Conservation (phyloP, 1,140 invertebrate genomes). For the Zeugodacus cucurbitae region DNA sequence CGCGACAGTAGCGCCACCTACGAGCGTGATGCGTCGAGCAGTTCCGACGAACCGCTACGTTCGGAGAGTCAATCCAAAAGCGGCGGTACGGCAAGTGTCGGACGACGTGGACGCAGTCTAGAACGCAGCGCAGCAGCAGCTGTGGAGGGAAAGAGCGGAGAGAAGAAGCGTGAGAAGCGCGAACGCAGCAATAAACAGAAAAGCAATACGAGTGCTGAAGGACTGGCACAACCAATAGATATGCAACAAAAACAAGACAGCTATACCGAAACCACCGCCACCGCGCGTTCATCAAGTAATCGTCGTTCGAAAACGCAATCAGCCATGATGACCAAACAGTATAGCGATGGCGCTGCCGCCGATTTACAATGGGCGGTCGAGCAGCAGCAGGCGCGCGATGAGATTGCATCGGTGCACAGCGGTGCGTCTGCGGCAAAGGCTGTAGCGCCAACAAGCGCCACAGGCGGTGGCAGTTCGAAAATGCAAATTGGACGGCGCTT, state of each 20-base stretch:
- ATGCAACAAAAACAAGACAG: constrained; percentile 7
- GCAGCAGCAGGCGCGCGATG: constrained; percentile 44
- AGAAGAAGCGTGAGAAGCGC: constrained; percentile 48
- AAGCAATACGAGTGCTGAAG: constrained; percentile 55
- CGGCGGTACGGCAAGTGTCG: constrained; percentile 21
- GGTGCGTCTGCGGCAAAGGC: constrained; percentile 46
- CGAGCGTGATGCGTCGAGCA: constrained; percentile 50
- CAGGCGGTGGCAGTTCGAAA: constrained; percentile 45
- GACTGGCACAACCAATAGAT: neutral
- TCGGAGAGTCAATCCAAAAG: neutral
- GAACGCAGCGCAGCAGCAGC: constrained; percentile 50
- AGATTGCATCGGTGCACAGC: constrained; percentile 52
- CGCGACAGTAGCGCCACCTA: constrained; percentile 41
- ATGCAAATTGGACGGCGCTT: constrained; percentile 62
- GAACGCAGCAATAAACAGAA: constrained; percentile 58
- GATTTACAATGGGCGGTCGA: neutral
- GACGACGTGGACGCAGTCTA: constrained; percentile 56
- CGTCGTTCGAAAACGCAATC: neutral
- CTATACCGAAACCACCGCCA: neutral
- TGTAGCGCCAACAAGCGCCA: constrained; percentile 20
- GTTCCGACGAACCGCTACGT: constrained; percentile 53
- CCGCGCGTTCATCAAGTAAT: neutral
- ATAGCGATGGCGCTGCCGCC: constrained; percentile 40
- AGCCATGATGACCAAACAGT: constrained; percentile 39
- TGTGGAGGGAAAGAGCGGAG: neutral